Evolutionary conservation across 2,888 invertebrate genomes (phyloP), one percentile per base, ranked within the genome.

Genomic region (Noctuana brunneofusca): DNA sequence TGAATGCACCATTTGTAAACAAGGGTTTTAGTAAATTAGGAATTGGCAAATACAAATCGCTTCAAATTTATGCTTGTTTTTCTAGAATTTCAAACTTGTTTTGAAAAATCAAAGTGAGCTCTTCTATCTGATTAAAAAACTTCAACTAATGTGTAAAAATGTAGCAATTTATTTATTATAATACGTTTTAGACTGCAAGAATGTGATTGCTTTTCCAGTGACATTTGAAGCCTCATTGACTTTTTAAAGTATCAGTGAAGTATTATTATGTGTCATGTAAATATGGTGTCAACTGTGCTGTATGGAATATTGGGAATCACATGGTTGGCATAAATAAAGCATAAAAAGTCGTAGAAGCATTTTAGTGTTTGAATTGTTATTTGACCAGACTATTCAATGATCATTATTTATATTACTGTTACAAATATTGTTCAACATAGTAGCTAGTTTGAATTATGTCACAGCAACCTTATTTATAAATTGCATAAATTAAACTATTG

Each of bases 1-100:
- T 74, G 14, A 73, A 75, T 79, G 78, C 81, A 82, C 85, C 20
- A 41, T 63, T 53, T n/a, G 27, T 12, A 41, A 38, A 50, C 8
- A 49, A 24, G 46, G 52, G 43, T 55, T 56, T 50, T 58, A 56
- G 27, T 59, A 43, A 46, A 59, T 59, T 56, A 59, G 59, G 59
- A 56, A 59, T 55, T 55, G 64, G 58, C 46, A 49, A 48, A 35
- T 35, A 22, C 9, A 35, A 53, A 43, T 24, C 27, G 46, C 54
- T 60, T 59, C 4, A 30, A 53, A 30, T 41, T 54, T 56, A 56
- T 56, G 30, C 30, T 18, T 30, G 2, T 53, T 27, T 20, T 30
- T 8, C 1, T 18, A 46, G 46, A 20, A 20, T 18, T 46, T 20
- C 12, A 46, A 12, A 12, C 20, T 54, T 18, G 22, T 22, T 22